Evolutionary conservation across 1,140 invertebrate genomes (phyloP).

Genomic region (Atta cephalotes): DNA sequence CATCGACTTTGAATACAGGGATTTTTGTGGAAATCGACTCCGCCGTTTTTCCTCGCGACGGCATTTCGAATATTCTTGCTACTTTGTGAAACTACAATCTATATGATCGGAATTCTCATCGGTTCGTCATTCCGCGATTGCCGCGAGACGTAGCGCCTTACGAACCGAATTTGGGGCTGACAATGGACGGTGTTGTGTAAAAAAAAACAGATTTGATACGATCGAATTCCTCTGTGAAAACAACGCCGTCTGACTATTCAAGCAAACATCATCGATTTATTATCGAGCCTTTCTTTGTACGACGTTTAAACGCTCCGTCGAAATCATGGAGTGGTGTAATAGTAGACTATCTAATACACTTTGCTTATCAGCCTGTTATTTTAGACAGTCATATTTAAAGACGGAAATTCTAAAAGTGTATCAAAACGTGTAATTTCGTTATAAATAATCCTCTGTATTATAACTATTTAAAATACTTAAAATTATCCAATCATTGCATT

Average conservation of each 20-base stretch:
- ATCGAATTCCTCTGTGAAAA: background rate
- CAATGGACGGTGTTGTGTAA: background rate
- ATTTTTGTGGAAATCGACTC: background rate
- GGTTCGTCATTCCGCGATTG: slow-evolving; percentile 1
- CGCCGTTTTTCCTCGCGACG: background rate
- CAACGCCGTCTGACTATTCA: background rate
- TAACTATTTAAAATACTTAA: background rate
- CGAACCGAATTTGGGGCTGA: background rate
- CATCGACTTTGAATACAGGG: slow-evolving; percentile 9
- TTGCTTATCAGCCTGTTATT: background rate
- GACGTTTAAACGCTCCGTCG: background rate
- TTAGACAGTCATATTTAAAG: background rate
- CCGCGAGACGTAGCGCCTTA: background rate
- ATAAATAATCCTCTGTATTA: background rate
- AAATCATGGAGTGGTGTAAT: background rate
- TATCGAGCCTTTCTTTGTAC: background rate
- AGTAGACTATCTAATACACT: background rate
- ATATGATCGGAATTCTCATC: background rate
- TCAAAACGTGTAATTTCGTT: background rate
- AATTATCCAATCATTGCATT: background rate
- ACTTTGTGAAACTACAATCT: background rate
- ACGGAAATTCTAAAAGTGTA: background rate
- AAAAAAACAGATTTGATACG: background rate
- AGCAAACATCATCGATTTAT: background rate
- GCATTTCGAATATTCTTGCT: slow-evolving; percentile 9